Evolutionary conservation across 2,888 invertebrate species (phyloP), one percentile per base, ranked within the genome.

Genomic region (Peribatodes rhomboidaria): DNA sequence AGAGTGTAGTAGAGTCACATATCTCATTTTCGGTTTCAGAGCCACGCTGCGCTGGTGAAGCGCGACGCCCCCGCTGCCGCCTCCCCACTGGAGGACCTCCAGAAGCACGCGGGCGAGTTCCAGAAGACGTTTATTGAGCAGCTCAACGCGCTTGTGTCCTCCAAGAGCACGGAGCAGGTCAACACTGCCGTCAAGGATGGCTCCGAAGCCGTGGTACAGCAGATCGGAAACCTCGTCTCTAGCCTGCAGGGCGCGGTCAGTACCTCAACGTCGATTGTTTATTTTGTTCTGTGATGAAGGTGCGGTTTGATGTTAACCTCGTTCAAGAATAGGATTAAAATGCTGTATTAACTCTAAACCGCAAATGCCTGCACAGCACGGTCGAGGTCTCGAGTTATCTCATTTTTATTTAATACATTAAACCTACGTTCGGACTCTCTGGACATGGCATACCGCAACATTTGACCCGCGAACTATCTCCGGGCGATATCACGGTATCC

Each of bases 181-280:
- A 84, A 84, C 81, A 89, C 88, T 77, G 84, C 85, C 18, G 47
- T 92, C 39, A 87, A 89, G 80, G 89, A 90, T 0, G 82, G 89
- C 72, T 77, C 88, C 57, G 85, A 90, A 68, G 65, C 84, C 60
- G 77, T 92, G 64, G 69, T 87, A 61, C 71, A 85, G 68, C 86
- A 90, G 73, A 60, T 92, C 22, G 80, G 82, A 10, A 39, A 80
- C 1, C 65, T 90, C 35, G 82, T 88, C 68, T 68, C 64, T 76
- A 80, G 77, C 60, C 74, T 92, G 57, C 87, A 90, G 68, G 44
- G 47, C 37, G 88, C 87, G 72, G 92, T 92, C 33, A 85, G 90
- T 89, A 56, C 33, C 4, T 16, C 6, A 35, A n/a, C n/a, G n/a
- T n/a, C n/a, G n/a, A n/a, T n/a, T n/a, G n/a, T n/a, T n/a, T n/a